These are phyloP conservation scores for Poeciliopsis prolifica DNA, from an alignment of 2,113 vertebrate species.

Conservation along the genomic window DNA sequence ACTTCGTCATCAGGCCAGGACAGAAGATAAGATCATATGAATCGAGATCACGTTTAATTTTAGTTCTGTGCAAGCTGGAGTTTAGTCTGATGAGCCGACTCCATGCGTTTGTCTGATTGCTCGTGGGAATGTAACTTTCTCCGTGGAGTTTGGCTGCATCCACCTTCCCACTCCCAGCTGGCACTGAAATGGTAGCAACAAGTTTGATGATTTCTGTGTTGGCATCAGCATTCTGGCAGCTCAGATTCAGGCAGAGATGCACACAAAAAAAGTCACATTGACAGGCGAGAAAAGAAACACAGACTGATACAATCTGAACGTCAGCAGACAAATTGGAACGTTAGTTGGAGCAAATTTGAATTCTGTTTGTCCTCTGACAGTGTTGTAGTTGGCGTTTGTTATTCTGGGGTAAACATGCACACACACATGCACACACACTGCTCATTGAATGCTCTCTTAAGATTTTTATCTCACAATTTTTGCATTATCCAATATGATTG, in stretches of 20 bases:
- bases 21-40: slow-evolving; percentile 1
- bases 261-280: slow-evolving; percentile 12
- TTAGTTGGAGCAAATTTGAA: neutral
- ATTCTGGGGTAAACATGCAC: slow-evolving; percentile 30
- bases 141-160: neutral
- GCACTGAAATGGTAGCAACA: slow-evolving; percentile 28
- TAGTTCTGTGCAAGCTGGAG: neutral
- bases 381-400: slow-evolving; percentile 30
- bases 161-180: neutral
- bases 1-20: neutral
- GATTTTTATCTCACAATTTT: neutral
- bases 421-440: neutral
- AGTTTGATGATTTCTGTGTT: slow-evolving; percentile 33
- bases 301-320: neutral
- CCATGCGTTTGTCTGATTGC: neutral
- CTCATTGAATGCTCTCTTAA: neutral
- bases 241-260: slow-evolving; percentile 3
- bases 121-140: slow-evolving; percentile 1
- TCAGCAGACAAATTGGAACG: neutral
- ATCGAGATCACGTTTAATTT: slow-evolving; percentile 4
- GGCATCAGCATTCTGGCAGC: slow-evolving; percentile 37
- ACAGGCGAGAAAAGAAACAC: neutral
- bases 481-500: neutral
- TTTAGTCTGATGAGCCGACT: slow-evolving; percentile 17
- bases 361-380: slow-evolving; percentile 23